phyloP scores from a whole-genome alignment of 2,888 invertebrate genomes.

The Aromia moschata region DNA sequence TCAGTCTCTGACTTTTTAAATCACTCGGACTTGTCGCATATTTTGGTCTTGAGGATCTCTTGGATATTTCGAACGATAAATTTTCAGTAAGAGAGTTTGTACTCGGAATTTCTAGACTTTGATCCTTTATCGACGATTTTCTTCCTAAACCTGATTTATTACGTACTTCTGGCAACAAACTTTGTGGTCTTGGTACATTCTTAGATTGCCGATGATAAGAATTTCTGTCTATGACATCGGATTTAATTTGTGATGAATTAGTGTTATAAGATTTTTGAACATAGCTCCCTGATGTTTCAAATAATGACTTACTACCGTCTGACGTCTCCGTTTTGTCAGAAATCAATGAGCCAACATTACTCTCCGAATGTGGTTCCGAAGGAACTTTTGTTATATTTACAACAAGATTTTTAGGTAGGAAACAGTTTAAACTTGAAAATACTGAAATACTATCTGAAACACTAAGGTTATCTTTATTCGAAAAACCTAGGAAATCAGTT shows the following conservation, averaged over 20 bases:
- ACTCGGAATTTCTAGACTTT: neutral
- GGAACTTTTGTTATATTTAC: neutral
- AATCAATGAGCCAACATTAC: neutral
- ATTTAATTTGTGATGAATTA: too few relatives aligned
- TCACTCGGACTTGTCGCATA: neutral
- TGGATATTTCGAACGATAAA: neutral
- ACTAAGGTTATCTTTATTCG: too few relatives aligned
- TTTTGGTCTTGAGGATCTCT: neutral
- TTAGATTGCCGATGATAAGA: too few relatives aligned
- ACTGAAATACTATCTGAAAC: too few relatives aligned
- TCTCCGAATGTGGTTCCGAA: neutral
- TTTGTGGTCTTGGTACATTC: neutral
- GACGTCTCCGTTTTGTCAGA: neutral
- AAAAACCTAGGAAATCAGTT: too few relatives aligned
- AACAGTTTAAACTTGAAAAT: too few relatives aligned
- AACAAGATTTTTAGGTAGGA: neutral
- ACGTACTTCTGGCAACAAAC: too few relatives aligned
- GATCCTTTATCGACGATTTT: neutral
- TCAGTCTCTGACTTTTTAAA: too few relatives aligned
- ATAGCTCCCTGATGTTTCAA: neutral
- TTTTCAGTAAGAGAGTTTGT: too few relatives aligned
- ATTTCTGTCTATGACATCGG: neutral
- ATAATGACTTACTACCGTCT: neutral
- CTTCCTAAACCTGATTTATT: too few relatives aligned
- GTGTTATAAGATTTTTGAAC: too few relatives aligned